A percentile compares a stretch with the other conserved stretches of the same genome.
Conservation (phyloP, 64 coral and sea anemone genomes). For the Pocillopora damicornis region DNA sequence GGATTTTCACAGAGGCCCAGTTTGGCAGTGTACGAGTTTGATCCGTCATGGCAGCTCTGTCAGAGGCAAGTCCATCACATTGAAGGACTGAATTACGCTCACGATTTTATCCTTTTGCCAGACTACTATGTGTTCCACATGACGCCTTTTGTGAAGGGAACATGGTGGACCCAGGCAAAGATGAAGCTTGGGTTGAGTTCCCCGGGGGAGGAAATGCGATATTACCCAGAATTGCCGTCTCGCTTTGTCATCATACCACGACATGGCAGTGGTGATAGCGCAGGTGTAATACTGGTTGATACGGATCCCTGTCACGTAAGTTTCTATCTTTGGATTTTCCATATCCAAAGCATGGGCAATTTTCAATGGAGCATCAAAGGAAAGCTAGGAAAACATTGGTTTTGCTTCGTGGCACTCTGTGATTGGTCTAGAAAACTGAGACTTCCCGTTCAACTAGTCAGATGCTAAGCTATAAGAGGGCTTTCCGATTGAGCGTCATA, state of each 20-base stretch:
- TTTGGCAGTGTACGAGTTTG: conserved; percentile 77
- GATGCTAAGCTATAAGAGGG: too few species aligned
- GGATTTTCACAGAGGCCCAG: conserved; percentile 51
- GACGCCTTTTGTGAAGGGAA: conserved; percentile 76
- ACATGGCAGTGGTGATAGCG: background rate
- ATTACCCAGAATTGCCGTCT: conserved; percentile 71
- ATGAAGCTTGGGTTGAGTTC: conserved; percentile 69
- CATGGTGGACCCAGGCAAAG: conserved; percentile 41
- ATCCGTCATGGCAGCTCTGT: conserved; percentile 52
- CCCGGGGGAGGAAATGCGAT: conserved; percentile 82
- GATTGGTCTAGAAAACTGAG: too few species aligned
- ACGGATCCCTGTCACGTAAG: conserved; percentile 93
- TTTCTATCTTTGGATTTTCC: background rate
- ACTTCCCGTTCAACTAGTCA: too few species aligned
- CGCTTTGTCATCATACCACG: conserved; percentile 91
- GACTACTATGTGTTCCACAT: conserved; percentile 89
- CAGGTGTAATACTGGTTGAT: conserved; percentile 60
- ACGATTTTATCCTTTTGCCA: conserved; percentile 80
- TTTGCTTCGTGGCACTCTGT: too few species aligned
- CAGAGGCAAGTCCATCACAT: conserved; percentile 72
- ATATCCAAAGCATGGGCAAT: background rate
- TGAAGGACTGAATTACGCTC: conserved; percentile 69
- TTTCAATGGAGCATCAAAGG: background rate
- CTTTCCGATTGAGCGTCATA: too few species aligned
- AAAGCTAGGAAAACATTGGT: too few species aligned